Conservation (phyloP, 2,113 vertebrate species). For the Pterocles gutturalis region DNA sequence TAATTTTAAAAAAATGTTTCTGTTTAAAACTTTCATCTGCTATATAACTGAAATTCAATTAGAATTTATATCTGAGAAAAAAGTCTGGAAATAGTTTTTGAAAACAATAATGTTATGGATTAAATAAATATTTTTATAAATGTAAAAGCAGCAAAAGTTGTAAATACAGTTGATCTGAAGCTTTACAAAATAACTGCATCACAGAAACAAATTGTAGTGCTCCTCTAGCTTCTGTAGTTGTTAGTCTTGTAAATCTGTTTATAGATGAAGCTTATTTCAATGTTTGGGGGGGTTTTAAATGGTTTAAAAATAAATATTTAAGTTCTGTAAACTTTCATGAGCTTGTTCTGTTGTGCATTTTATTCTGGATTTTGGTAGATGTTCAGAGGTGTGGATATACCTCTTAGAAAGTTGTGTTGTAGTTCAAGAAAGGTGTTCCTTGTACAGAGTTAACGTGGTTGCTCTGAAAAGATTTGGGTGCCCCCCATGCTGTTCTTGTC, state of each 20-base stretch:
- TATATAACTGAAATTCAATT: slow-evolving; percentile 76
- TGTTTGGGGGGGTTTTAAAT: slow-evolving; percentile 74
- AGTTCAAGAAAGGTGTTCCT: neutral
- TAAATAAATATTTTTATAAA: slow-evolving; percentile 88
- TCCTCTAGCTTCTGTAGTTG: slow-evolving; percentile 76
- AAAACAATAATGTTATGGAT: slow-evolving; percentile 83
- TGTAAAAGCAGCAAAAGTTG: slow-evolving; percentile 82
- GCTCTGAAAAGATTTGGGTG: neutral
- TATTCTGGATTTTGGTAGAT: neutral
- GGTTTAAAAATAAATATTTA: slow-evolving; percentile 91
- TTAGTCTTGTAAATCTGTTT: slow-evolving; percentile 85
- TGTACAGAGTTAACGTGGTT: neutral
- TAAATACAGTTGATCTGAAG: slow-evolving; percentile 85
- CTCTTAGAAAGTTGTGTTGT: neutral
- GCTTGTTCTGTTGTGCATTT: slow-evolving; percentile 20
- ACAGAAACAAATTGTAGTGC: slow-evolving; percentile 70
- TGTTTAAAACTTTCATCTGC: slow-evolving; percentile 76
- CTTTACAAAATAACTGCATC: slow-evolving; percentile 79
- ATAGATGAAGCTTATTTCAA: slow-evolving; percentile 80
- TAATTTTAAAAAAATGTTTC: slow-evolving; percentile 77
- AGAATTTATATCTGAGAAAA: slow-evolving; percentile 77
- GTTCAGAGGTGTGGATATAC: neutral
- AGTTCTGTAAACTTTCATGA: slow-evolving; percentile 77
- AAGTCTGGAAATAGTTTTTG: slow-evolving; percentile 81
- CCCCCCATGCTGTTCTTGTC: neutral